Base-by-base conservation (phyloP, 2,113 vertebrate species). In the Herpetotheres cachinnans region DNA sequence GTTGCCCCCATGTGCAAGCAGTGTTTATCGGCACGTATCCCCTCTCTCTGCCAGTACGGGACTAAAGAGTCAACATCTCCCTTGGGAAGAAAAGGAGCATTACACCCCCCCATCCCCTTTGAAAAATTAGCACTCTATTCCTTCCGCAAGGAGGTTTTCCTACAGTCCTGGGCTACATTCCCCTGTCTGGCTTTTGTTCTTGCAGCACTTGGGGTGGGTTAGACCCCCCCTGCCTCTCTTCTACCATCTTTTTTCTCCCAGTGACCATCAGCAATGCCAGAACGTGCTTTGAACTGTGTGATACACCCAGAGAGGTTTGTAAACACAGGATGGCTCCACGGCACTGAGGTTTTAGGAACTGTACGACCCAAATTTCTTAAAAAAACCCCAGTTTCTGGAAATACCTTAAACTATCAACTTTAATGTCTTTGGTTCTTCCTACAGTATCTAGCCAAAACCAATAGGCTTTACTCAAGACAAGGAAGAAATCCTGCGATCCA, bases 301-400 rank as follows among this genome's bases (percentile, higher is more conserved):
- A 46, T 42, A 78, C 5, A 54, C 26, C 50, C 3, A 5, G 29
- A 32, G 16, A 2, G 2, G 24, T 34, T 61, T 32, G 38, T 52
- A 46, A 59, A 32, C 0, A 0, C 2, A 2, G 55, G 17, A 44
- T 2, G 4, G 25, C 47, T 67, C 47, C 40, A 54, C 13, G 71
- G 32, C 54, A 78, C 3, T 13, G 40, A 73, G 44, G 6, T 58
- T 61, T 54, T 54, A 81, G n/a, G 12, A 78, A 55, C 8, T 5
- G 5, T 14, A 42, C 18, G 26, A 49, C 11, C 16, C 6, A 14
- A 4, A 17, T 74, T 32, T 58, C 32, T 71, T 56, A 5, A 30
- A 85, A 83, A 54, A 50, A 0, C 2, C n/a, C n/a, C n/a, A 0
- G 3, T 59, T 90, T 77, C 58, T 77, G 71, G 30, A 70, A 88